phyloP scores from a whole-genome alignment of 2,797 vertebrate species.

The Leptodactylus fallax region DNA sequence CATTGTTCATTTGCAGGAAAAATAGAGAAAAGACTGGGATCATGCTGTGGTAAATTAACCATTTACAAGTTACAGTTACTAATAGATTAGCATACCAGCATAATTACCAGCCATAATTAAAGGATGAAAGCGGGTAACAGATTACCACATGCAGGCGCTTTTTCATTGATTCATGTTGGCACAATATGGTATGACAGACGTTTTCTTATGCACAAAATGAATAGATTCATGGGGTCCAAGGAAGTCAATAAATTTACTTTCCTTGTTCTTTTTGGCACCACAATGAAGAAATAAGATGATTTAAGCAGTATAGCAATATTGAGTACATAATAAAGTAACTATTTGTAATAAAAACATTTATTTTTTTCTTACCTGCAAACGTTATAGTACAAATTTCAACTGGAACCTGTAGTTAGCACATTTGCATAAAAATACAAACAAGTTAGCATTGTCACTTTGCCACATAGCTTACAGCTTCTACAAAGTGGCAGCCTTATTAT shows the following conservation, averaged over 20 bases:
- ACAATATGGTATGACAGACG: slow-evolving; percentile 47
- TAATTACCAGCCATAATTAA: slow-evolving; percentile 39
- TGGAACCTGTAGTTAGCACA: not conserved
- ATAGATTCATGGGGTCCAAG: slow-evolving; percentile 32
- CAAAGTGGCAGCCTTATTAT: too few species aligned
- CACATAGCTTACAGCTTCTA: too few species aligned
- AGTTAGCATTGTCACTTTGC: too few species aligned
- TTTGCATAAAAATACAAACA: too few species aligned
- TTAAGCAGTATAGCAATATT: not conserved
- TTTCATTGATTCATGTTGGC: slow-evolving; percentile 39
- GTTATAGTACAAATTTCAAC: not conserved
- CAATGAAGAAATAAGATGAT: not conserved
- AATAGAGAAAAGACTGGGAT: not conserved
- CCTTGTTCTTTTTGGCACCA: slow-evolving; percentile 2
- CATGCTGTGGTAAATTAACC: slow-evolving; percentile 6
- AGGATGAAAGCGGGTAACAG: slow-evolving; percentile 26
- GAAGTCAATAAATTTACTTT: slow-evolving; percentile 41
- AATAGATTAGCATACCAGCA: slow-evolving; percentile 11
- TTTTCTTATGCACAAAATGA: slow-evolving; percentile 45
- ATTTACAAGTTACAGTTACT: slow-evolving; percentile 14
- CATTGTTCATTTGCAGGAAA: slow-evolving; percentile 9
- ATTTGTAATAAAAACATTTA: not conserved
- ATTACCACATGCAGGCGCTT: slow-evolving; percentile 30
- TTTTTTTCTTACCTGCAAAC: not conserved
- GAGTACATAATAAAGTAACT: not conserved